These are phyloP conservation scores for Drosophila punjabiensis DNA, from an alignment of 1,140 invertebrate species.

Conservation along the genomic window DNA sequence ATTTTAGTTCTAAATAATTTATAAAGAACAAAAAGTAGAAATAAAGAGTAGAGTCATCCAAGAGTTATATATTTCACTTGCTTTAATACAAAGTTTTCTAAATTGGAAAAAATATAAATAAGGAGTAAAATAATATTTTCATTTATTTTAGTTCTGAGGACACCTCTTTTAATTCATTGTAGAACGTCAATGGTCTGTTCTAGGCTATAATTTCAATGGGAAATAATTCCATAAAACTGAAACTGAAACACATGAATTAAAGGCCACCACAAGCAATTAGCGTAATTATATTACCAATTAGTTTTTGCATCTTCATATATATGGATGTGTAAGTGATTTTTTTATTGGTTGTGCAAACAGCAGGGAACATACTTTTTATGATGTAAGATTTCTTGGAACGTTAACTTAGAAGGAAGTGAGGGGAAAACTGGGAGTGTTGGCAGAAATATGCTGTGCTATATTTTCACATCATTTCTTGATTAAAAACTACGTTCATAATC, in stretches of 20 bases:
- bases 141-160: no score
- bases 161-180: no score
- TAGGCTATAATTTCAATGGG: no score
- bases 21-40: no score
- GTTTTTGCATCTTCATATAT: conserved; percentile 52
- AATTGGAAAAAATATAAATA: no score
- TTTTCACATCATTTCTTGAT: conserved; percentile 71
- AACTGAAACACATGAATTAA: neutral
- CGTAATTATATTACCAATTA: conserved; percentile 65
- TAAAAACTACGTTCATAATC: conserved; percentile 71
- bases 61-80: no score
- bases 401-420: neutral
- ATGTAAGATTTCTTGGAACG: conserved; percentile 65
- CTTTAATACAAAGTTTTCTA: no score
- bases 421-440: neutral
- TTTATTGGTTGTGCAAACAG: conserved; percentile 73
- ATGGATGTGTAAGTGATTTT: conserved; percentile 63
- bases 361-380: conserved; percentile 75
- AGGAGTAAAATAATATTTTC: no score
- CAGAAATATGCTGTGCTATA: no score
- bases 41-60: no score
- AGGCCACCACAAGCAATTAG: conserved; percentile 9
- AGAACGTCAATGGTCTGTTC: no score
- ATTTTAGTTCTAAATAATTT: no score
- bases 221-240: neutral